phyloP scores from a whole-genome alignment of 37 sponge, comb jelly and placozoan genomes.

The Cliona cf. orientalis region DNA sequence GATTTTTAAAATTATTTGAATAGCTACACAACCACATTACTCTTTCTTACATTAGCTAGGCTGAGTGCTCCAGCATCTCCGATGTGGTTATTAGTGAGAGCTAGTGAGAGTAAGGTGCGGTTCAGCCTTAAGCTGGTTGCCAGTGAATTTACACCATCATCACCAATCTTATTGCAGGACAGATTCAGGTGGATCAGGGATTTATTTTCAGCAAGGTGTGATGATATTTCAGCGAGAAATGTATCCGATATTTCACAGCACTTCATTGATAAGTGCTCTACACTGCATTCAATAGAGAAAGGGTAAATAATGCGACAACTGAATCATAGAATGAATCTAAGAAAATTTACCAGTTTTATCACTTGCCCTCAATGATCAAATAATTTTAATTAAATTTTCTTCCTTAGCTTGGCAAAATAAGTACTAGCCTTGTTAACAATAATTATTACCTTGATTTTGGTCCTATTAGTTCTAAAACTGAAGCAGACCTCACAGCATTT shows the following conservation, averaged over 20 bases:
- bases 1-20: not conserved
- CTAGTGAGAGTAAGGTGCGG: slow-evolving; percentile 65
- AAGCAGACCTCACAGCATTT: not conserved
- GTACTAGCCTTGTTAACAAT: not conserved
- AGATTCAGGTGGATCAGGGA: slow-evolving; percentile 33
- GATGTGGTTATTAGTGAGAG: slow-evolving; percentile 67
- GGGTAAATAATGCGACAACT: not conserved
- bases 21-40: not conserved
- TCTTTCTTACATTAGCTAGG: slow-evolving; percentile 33
- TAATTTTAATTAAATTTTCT: no score
- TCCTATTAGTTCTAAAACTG: not conserved
- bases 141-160: slow-evolving; percentile 23
- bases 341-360: not conserved
- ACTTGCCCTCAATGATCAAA: not conserved
- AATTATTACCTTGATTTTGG: not conserved
- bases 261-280: slow-evolving; percentile 46
- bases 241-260: slow-evolving; percentile 34
- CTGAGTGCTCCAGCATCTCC: slow-evolving; percentile 39
- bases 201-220: slow-evolving; percentile 22
- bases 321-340: not conserved
- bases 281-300: slow-evolving; percentile 19
- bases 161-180: slow-evolving; percentile 32
- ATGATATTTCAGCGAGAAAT: not conserved
- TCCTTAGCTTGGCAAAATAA: no score
- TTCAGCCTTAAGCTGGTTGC: slow-evolving; percentile 65